Evolutionary conservation across 2,888 invertebrate genomes (phyloP).

Genomic region (Dasysyrphus tricinctus): DNA sequence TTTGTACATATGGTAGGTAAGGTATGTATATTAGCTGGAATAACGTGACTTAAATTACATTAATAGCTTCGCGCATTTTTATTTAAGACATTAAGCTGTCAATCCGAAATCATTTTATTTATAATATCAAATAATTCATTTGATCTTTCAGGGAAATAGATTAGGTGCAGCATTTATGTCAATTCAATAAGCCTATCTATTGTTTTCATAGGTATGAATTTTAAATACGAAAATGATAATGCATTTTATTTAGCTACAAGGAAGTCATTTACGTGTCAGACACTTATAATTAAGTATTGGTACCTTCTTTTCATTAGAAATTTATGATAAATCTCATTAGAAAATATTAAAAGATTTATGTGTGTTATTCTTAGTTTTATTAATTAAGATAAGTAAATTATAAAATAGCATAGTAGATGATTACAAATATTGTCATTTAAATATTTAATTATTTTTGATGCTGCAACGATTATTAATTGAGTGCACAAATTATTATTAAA

Average conservation of each 20-base stretch:
- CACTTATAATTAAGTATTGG: not conserved
- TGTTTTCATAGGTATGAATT: not conserved
- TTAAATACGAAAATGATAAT: not conserved
- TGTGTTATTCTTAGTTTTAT: not conserved
- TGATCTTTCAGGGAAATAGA: slow-evolving; percentile 9
- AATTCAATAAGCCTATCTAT: not conserved
- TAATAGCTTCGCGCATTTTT: slow-evolving; percentile 1
- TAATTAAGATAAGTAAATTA: too few relatives aligned
- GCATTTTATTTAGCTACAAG: not conserved
- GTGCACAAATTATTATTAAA: not conserved
- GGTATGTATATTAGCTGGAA: not conserved
- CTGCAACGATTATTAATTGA: not conserved
- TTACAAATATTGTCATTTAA: not conserved
- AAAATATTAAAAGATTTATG: not conserved
- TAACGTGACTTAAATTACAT: slow-evolving; percentile 20
- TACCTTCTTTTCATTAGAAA: not conserved
- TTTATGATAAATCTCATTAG: not conserved
- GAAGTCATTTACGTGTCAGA: slow-evolving; percentile 11
- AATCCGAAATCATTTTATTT: slow-evolving; percentile 1
- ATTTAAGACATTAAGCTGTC: slow-evolving; percentile 6
- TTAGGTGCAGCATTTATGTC: slow-evolving; percentile 26
- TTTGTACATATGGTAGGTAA: slow-evolving; percentile 13
- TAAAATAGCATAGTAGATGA: too few relatives aligned
- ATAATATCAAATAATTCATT: not conserved
- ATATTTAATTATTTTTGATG: not conserved